These are phyloP conservation scores for Coranthus polyacanthus DNA, from an alignment of 2,797 vertebrate species.

Conservation along the genomic window DNA sequence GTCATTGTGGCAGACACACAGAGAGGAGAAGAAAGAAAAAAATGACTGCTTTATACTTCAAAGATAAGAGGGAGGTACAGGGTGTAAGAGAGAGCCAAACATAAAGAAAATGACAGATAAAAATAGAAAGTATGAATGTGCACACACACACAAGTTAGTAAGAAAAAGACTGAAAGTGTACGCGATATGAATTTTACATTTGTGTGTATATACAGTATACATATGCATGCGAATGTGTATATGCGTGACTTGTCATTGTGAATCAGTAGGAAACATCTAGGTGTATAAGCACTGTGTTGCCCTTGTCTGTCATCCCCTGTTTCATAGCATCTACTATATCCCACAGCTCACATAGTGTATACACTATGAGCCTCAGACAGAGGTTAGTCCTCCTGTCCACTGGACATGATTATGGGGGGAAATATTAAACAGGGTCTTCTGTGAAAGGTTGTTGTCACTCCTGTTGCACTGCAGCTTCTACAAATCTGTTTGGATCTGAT, in stretches of 20 bases:
- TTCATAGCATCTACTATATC: slow-evolving; percentile 24
- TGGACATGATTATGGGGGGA: slow-evolving; percentile 16
- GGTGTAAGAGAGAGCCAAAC: slow-evolving; percentile 37
- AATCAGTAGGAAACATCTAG: slow-evolving; percentile 26
- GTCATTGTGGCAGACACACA: slow-evolving; percentile 45
- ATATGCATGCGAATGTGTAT: neutral
- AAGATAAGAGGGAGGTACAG: slow-evolving; percentile 52
- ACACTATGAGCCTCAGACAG: slow-evolving; percentile 25
- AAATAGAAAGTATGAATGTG: slow-evolving; percentile 30
- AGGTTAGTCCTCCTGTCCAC: slow-evolving; percentile 33
- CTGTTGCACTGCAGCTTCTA: slow-evolving; percentile 11
- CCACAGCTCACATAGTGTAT: slow-evolving; percentile 20
- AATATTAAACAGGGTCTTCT: slow-evolving; percentile 34
- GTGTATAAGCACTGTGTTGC: slow-evolving; percentile 17
- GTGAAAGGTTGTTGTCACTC: slow-evolving; percentile 7
- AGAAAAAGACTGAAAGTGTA: neutral
- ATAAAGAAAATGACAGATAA: slow-evolving; percentile 41
- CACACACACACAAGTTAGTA: neutral
- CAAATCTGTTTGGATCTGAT: neutral
- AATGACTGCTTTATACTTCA: slow-evolving; percentile 57
- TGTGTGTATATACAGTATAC: neutral
- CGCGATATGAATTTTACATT: neutral
- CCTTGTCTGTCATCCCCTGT: slow-evolving; percentile 33
- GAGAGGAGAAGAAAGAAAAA: slow-evolving; percentile 36
- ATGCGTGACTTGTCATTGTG: slow-evolving; percentile 9